A percentile compares a stretch with the other conserved stretches of the same genome.
Conservation (phyloP, 2,888 invertebrate genomes). For the Idaea dimidiata region DNA sequence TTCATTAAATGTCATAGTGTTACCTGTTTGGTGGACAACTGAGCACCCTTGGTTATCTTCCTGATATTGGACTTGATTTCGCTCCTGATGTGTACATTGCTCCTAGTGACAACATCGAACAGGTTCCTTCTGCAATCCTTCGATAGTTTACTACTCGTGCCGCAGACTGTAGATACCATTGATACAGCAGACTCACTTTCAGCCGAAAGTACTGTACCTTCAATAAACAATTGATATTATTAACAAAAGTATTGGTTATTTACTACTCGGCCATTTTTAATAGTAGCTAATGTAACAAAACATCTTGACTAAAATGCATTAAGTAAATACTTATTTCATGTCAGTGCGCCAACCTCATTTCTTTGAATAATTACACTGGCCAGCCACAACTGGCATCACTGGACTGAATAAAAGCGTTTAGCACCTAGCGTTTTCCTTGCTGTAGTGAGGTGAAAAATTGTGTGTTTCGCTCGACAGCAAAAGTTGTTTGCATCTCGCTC, state of each 20-base stretch:
- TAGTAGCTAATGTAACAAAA: too few relatives aligned
- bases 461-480: too few relatives aligned
- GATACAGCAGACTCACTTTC: constrained; percentile 69
- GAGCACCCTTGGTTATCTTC: constrained; percentile 72
- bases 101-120: constrained; percentile 69
- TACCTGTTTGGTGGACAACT: constrained; percentile 72
- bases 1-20: constrained; percentile 5
- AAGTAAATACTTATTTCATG: too few relatives aligned
- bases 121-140: constrained; percentile 67
- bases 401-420: too few relatives aligned
- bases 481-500: too few relatives aligned
- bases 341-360: too few relatives aligned
- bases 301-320: too few relatives aligned
- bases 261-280: too few relatives aligned
- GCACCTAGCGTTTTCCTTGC: too few relatives aligned
- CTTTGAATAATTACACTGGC: too few relatives aligned
- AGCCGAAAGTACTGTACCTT: constrained; percentile 62
- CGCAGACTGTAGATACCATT: constrained; percentile 68
- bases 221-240: not conserved
- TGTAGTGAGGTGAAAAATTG: too few relatives aligned
- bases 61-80: constrained; percentile 68
- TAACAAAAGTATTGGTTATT: not conserved
- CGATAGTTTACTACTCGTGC: constrained; percentile 55
- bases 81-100: constrained; percentile 61
- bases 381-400: too few relatives aligned